phyloP scores from a whole-genome alignment of 2,797 vertebrate species.

The Manis javanica region DNA sequence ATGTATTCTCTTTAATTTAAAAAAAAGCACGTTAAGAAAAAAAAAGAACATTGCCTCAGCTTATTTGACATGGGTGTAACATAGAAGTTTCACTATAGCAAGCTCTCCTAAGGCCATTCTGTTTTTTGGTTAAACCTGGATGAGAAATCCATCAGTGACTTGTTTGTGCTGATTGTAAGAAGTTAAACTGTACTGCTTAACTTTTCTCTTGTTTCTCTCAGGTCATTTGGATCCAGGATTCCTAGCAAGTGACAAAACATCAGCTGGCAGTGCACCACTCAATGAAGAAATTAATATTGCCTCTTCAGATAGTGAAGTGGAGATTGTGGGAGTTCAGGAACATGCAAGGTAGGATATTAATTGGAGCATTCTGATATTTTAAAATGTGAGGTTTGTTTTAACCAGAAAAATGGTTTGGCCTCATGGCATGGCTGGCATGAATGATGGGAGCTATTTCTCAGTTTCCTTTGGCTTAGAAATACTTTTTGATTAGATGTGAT shows the following conservation, averaged over 20 bases:
- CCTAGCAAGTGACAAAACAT: conserved; percentile 87
- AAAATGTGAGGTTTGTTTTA: conserved; percentile 34
- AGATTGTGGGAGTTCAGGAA: conserved; percentile 98
- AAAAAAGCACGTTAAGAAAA: no score
- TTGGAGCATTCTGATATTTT: not conserved
- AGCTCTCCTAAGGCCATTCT: not conserved
- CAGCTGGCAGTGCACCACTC: conserved; percentile 85
- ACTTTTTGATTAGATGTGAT: conserved; percentile 24
- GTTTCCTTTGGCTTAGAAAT: conserved; percentile 32
- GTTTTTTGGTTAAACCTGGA: conserved; percentile 33
- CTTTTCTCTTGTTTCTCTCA: conserved; percentile 84
- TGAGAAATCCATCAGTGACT: not conserved
- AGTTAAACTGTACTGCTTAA: conserved; percentile 60
- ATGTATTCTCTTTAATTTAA: not conserved
- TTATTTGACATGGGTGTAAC: not conserved
- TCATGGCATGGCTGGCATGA: not conserved
- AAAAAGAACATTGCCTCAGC: not conserved
- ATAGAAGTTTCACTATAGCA: not conserved
- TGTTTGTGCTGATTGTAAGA: conserved; percentile 38
- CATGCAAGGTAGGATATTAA: conserved; percentile 91
- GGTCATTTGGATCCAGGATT: conserved; percentile 91
- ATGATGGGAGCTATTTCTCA: not conserved
- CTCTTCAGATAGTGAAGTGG: conserved; percentile 98
- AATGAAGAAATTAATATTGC: conserved; percentile 94
- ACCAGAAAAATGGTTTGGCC: not conserved